phyloP scores from a whole-genome alignment of 1,140 invertebrate species.

The Mya arenaria region DNA sequence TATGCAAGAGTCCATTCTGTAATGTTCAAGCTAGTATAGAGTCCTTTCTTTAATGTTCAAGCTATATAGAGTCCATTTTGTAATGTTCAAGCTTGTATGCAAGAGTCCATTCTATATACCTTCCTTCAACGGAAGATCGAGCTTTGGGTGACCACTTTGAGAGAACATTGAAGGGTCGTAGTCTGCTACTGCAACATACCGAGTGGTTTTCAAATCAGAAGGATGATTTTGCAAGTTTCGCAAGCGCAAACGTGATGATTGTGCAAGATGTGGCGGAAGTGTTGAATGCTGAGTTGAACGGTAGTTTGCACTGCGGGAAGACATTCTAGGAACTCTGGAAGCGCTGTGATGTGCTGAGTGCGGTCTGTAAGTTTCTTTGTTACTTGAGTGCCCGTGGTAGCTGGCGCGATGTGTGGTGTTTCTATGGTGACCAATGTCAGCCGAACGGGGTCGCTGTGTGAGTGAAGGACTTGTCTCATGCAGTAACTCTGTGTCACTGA shows the following conservation, averaged over 20 bases:
- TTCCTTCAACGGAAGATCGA: slow-evolving; percentile 70
- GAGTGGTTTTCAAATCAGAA: slow-evolving; percentile 3
- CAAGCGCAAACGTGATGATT: background rate
- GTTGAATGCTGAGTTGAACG: slow-evolving; percentile 4
- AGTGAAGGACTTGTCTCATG: slow-evolving; percentile 3
- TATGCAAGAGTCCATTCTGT: too few species aligned
- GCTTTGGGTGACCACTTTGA: slow-evolving; percentile 64
- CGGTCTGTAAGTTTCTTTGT: slow-evolving; percentile 28
- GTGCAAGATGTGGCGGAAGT: background rate
- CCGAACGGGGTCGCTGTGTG: slow-evolving; percentile 33
- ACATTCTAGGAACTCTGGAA: background rate
- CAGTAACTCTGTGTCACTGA: slow-evolving; percentile 53
- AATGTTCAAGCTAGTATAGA: too few species aligned
- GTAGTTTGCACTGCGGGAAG: background rate
- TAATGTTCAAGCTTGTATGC: too few species aligned
- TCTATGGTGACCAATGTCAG: slow-evolving; percentile 34
- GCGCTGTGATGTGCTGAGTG: slow-evolving; percentile 12
- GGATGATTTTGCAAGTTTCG: background rate
- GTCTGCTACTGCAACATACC: slow-evolving; percentile 69
- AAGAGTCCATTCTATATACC: too few species aligned
- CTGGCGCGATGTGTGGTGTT: slow-evolving; percentile 28
- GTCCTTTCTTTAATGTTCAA: too few species aligned
- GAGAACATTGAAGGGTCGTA: slow-evolving; percentile 72
- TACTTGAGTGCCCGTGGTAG: slow-evolving; percentile 22
- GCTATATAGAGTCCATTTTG: too few species aligned